Evolutionary conservation across 2,797 vertebrate genomes (phyloP), one percentile per base, ranked within the genome.

Genomic region (Xenentodon cancila): DNA sequence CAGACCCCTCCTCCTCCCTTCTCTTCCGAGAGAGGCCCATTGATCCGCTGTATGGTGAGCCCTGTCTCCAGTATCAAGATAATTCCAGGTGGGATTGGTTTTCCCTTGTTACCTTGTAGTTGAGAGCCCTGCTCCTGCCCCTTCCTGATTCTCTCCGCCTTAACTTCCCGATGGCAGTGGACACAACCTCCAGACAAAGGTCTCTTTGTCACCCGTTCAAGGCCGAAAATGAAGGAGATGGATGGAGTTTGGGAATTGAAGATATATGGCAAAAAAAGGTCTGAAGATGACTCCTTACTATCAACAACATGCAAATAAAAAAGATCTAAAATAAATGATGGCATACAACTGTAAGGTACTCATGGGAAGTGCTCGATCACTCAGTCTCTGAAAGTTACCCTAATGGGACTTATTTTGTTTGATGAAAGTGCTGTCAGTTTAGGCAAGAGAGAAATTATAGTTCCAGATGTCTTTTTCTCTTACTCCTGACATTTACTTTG

Each of bases 31-130:
- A 89, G 89, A 91, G 82, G 73, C 68, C 84, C 90, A 92, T 91
- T 92, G 91, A 92, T 92, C 87, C 61, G 47, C 80, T 87, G 88
- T 89, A 84, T 87, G 84, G 77, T 82, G 84, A 89, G 71, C 72
- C 71, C 74, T 72, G 83, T 91, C 89, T 88, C 91, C 88, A 87
- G 85, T 91, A 90, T 89, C 91, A 85, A 86, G 82, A 89, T 91
- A 88, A 89, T 89, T 93, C 88, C 90, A 83, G 78, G 85, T 87
- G 91, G 92, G 92, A 92, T 94, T 93, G 84, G 85, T 93, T 94
- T 93, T 92, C 91, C 92, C 92, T 89, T 91, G 89, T 91, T 92
- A 91, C 91, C 88, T 86, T 93, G 92, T 93, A 91, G 88, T 91
- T 84, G 79, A 86, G 85, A 91, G 84, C 86, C 89, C 81, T 81